Conservation (phyloP, 2,113 vertebrate species). For the Peucedramus taeniatus region DNA sequence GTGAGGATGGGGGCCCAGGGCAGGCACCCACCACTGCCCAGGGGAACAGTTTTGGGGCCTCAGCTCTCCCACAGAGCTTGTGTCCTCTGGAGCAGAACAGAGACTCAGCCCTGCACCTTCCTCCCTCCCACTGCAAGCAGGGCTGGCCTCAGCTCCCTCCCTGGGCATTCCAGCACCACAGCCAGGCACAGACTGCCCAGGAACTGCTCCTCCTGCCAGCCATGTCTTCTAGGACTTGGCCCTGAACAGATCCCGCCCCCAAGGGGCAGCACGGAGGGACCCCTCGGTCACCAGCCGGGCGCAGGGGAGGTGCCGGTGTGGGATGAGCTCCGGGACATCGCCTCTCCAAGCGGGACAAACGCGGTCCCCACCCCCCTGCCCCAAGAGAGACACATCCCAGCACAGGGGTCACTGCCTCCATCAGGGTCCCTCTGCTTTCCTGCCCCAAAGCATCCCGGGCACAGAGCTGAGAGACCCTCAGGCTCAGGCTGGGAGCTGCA, state of each 20-base stretch:
- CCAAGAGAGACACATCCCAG: neutral
- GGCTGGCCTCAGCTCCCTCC: neutral
- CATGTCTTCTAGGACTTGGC: neutral
- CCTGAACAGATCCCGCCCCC: fast-evolving
- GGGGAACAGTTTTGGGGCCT: neutral
- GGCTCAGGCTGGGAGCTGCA: neutral
- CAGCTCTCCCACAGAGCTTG: neutral
- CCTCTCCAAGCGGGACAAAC: neutral
- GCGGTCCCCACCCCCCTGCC: neutral
- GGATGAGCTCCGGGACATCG: neutral
- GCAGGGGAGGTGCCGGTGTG: neutral
- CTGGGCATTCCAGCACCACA: neutral
- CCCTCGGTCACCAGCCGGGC: too few species aligned
- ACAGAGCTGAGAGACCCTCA: neutral
- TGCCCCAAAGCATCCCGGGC: neutral
- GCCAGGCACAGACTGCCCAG: neutral
- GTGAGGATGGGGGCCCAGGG: neutral
- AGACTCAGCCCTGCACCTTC: neutral
- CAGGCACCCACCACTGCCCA: neutral
- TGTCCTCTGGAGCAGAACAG: neutral
- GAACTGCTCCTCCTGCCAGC: neutral
- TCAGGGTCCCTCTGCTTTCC: neutral
- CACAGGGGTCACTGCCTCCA: neutral
- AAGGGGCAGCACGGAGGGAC: neutral
- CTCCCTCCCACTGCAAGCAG: neutral